Evolutionary conservation across 2,113 vertebrate genomes (phyloP).

Genomic region (Lamprologus callipterus): DNA sequence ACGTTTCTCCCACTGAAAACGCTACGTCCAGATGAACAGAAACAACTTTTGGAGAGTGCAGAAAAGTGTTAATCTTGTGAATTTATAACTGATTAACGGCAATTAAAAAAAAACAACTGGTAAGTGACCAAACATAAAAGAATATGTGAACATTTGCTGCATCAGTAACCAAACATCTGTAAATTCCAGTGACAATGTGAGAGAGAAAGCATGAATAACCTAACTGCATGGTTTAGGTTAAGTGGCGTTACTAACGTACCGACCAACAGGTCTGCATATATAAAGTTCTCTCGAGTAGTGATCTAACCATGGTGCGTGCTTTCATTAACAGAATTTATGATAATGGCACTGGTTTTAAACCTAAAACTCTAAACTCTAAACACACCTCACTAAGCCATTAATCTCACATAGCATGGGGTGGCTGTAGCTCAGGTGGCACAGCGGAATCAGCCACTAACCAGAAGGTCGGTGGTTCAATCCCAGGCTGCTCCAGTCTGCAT

Average conservation of each 20-base stretch:
- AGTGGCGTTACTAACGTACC: accelerated
- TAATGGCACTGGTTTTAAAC: background rate
- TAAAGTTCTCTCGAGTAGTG: background rate
- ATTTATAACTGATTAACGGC: accelerated
- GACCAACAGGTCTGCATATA: background rate
- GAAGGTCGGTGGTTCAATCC: no score
- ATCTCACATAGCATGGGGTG: background rate
- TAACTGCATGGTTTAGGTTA: background rate
- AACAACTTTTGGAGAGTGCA: background rate
- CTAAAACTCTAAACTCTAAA: background rate
- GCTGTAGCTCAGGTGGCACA: no score
- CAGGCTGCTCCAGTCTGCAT: no score
- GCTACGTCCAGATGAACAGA: background rate
- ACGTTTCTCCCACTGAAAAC: background rate
- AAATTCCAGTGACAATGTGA: background rate
- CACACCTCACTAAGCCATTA: background rate
- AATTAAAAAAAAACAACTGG: background rate
- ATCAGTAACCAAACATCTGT: background rate
- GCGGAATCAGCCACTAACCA: no score
- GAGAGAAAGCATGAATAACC: background rate
- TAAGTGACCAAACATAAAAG: background rate
- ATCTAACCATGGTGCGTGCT: background rate
- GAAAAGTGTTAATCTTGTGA: background rate
- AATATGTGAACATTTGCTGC: background rate
- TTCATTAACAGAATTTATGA: background rate